These are phyloP conservation scores for Lacerta viridis DNA, from an alignment of 2,797 vertebrate genomes.

Conservation along the genomic window DNA sequence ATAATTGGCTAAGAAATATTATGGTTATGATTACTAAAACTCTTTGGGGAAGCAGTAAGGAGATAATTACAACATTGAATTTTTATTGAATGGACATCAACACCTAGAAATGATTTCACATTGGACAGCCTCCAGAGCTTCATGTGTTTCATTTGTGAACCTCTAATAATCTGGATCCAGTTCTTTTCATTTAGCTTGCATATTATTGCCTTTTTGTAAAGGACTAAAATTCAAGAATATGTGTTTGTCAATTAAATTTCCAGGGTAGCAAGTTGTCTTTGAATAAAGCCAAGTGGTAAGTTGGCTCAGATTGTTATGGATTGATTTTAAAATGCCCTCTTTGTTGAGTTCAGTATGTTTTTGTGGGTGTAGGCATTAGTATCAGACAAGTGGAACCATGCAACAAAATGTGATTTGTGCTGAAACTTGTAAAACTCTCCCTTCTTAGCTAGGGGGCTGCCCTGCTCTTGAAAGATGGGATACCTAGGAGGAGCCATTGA, in stretches of 20 bases:
- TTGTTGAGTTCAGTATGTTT: constrained; percentile 44
- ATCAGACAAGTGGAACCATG: not conserved
- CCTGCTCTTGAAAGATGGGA: not conserved
- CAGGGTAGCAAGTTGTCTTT: constrained; percentile 82
- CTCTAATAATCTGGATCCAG: constrained; percentile 81
- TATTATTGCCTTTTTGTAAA: constrained; percentile 77
- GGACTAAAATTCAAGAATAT: constrained; percentile 81
- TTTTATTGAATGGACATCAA: constrained; percentile 79
- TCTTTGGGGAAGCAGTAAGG: constrained; percentile 74
- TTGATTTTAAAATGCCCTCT: constrained; percentile 64
- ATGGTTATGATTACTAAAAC: constrained; percentile 62
- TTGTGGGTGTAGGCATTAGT: not conserved
- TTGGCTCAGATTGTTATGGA: constrained; percentile 75
- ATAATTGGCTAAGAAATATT: constrained; percentile 65
- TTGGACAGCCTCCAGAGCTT: constrained; percentile 78
- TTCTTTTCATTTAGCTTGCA: constrained; percentile 77
- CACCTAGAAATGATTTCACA: constrained; percentile 77
- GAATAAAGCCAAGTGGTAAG: constrained; percentile 64
- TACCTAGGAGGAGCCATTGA: not conserved
- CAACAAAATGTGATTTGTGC: not conserved
- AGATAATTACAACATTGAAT: constrained; percentile 77
- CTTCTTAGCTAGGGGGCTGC: not conserved
- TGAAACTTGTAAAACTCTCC: not conserved
- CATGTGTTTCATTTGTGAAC: constrained; percentile 80
- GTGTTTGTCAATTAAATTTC: constrained; percentile 81